phyloP scores from a whole-genome alignment of 2,888 invertebrate species.

The Lasiommata megera region DNA sequence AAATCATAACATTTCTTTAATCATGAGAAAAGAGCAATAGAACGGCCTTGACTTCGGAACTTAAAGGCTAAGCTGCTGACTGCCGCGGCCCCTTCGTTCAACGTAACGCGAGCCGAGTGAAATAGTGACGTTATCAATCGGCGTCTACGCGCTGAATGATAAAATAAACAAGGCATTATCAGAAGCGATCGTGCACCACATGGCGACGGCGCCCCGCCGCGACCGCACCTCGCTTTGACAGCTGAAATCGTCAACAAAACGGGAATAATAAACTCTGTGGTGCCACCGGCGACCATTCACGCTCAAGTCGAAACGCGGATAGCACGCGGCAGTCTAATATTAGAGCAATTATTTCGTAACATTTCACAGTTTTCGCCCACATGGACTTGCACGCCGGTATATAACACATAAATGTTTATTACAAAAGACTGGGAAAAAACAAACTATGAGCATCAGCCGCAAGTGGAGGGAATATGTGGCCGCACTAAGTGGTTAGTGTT shows the following conservation, averaged over 20 bases:
- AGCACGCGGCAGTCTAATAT: slow-evolving; percentile 73
- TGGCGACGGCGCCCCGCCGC: slow-evolving; percentile 48
- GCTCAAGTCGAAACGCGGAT: slow-evolving; percentile 61
- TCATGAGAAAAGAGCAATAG: not conserved
- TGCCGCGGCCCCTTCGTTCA: slow-evolving; percentile 4
- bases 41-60: slow-evolving; percentile 11
- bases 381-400: slow-evolving; percentile 44
- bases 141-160: slow-evolving; percentile 53
- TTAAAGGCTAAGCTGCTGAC: slow-evolving; percentile 12
- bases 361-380: slow-evolving; percentile 50
- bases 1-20: not conserved
- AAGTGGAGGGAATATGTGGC: slow-evolving; percentile 77
- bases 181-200: slow-evolving; percentile 45
- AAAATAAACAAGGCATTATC: slow-evolving; percentile 58
- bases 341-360: slow-evolving; percentile 52
- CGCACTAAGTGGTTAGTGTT: slow-evolving; percentile 73
- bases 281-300: slow-evolving; percentile 56
- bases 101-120: slow-evolving; percentile 40
- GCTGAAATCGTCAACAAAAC: slow-evolving; percentile 70
- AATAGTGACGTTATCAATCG: slow-evolving; percentile 65
- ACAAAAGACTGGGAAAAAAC: slow-evolving; percentile 52
- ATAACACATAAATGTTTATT: slow-evolving; percentile 69
- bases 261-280: slow-evolving; percentile 37
- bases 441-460: slow-evolving; percentile 64
- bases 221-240: slow-evolving; percentile 50